Percentiles rank a stretch among this genome's conserved stretches.
phyloP scores from a whole-genome alignment of 2,797 vertebrate genomes.

The Varecia variegata region DNA sequence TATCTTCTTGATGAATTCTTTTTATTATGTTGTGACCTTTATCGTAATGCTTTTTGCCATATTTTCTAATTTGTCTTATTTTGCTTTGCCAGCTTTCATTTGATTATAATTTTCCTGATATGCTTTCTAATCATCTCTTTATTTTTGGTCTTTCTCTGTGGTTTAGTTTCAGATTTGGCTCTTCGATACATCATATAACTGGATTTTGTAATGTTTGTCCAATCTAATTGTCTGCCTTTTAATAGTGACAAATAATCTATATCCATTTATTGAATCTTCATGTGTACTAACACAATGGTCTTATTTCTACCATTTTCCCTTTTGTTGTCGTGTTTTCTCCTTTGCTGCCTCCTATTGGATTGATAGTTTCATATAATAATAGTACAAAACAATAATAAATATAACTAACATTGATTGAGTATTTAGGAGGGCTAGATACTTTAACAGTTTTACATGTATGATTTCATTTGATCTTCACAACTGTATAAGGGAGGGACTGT shows the following conservation, averaged over 20 bases:
- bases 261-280: not conserved
- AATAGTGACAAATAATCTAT: not conserved
- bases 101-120: not conserved
- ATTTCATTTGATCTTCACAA: not conserved
- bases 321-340: not conserved
- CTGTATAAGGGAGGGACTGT: not conserved
- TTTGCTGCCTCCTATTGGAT: not conserved
- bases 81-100: not conserved
- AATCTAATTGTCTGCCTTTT: not conserved
- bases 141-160: not conserved
- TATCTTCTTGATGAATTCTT: not conserved
- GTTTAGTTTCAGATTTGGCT: not conserved
- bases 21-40: not conserved
- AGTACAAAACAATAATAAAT: too few species aligned
- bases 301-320: not conserved
- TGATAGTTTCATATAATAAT: not conserved
- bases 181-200: not conserved
- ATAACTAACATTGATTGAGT: not conserved
- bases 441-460: not conserved
- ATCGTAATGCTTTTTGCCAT: not conserved
- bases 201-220: not conserved
- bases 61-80: not conserved
- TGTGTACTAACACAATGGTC: not conserved
- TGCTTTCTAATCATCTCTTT: not conserved
- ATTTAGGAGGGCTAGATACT: not conserved